A percentile compares a stretch with the other conserved stretches of the same genome.
Evolutionary conservation across 2,888 invertebrate species (phyloP).

Genomic region (Thelaira solivaga): DNA sequence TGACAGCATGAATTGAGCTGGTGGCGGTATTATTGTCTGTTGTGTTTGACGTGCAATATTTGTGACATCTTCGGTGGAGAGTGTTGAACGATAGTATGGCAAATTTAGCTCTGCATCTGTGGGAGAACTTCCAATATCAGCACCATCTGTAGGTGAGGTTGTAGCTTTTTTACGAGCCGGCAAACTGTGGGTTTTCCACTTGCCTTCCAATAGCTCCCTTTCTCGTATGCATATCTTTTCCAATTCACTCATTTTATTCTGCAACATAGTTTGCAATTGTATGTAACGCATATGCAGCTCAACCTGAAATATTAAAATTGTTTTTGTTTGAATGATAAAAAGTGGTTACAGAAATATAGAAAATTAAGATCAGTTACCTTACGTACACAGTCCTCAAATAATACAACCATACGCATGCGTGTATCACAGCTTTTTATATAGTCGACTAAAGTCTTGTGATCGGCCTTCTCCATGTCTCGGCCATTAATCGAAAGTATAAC

Average conservation of each 20-base stretch:
- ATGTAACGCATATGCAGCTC: slow-evolving; percentile 95
- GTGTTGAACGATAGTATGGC: slow-evolving; percentile 85
- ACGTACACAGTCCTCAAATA: slow-evolving; percentile 96
- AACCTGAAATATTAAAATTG: slow-evolving; percentile 73
- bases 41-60: slow-evolving; percentile 72
- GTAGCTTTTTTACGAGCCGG: slow-evolving; percentile 89
- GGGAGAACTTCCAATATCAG: slow-evolving; percentile 78
- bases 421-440: slow-evolving; percentile 93
- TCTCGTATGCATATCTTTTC: slow-evolving; percentile 89
- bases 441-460: slow-evolving; percentile 93
- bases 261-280: slow-evolving; percentile 89
- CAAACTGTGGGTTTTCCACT: slow-evolving; percentile 93
- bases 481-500: slow-evolving; percentile 98
- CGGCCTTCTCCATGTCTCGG: slow-evolving; percentile 95
- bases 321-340: not conserved
- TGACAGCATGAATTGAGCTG: slow-evolving; percentile 79
- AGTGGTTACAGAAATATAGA: not conserved
- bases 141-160: slow-evolving; percentile 79
- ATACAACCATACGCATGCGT: slow-evolving; percentile 95
- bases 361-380: slow-evolving; percentile 81
- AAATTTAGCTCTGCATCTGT: slow-evolving; percentile 72
- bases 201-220: slow-evolving; percentile 88
- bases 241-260: slow-evolving; percentile 89
- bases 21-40: slow-evolving; percentile 77
- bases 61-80: slow-evolving; percentile 88